Percentiles rank a stretch among this genome's conserved stretches.
These are phyloP conservation scores for Shinisaurus crocodilurus DNA, from an alignment of 2,113 vertebrate species.

Conservation along the genomic window DNA sequence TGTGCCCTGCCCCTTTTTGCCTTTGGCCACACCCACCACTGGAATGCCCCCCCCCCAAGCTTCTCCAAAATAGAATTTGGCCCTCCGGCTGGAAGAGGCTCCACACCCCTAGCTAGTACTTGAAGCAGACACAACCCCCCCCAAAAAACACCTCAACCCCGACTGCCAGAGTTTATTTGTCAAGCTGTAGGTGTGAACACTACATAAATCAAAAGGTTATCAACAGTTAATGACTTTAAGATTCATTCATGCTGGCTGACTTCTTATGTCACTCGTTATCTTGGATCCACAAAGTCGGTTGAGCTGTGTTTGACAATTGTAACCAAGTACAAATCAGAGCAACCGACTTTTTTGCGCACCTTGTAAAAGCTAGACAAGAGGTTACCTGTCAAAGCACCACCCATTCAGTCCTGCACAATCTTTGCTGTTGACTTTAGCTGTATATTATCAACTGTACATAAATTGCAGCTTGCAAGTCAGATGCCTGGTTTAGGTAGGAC, in stretches of 20 bases:
- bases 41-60: no score
- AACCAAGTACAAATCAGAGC: constrained; percentile 18
- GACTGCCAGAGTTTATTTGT: not conserved
- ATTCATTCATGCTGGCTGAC: fast-evolving
- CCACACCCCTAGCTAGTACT: no score
- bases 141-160: not conserved
- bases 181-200: not conserved
- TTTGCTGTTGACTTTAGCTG: not conserved
- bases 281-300: constrained; percentile 10
- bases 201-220: not conserved
- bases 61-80: no score
- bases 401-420: not conserved
- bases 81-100: no score
- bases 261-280: constrained; percentile 6
- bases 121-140: no score
- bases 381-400: not conserved
- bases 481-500: not conserved
- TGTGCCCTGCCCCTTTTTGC: no score
- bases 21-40: no score
- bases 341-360: not conserved
- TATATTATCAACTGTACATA: not conserved
- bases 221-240: not conserved
- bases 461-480: constrained; percentile 18
- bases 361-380: constrained; percentile 2
- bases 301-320: constrained; percentile 11